phyloP scores from a whole-genome alignment of 2,888 invertebrate species.

The Sphaerophoria taeniata region DNA sequence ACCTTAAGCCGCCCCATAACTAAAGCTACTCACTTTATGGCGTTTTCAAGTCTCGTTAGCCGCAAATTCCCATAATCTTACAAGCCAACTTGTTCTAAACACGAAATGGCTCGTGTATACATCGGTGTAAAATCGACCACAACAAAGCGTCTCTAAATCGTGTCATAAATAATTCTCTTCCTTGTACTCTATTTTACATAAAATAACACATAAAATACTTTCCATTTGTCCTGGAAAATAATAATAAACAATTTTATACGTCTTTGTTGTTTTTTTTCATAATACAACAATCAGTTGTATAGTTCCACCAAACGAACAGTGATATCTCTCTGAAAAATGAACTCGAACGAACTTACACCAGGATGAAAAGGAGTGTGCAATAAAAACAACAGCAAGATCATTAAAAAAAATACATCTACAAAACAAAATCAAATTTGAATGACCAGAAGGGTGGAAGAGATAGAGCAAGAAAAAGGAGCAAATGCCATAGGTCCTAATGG shows the following conservation, averaged over 20 bases:
- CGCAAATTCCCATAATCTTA: slow-evolving; percentile 53
- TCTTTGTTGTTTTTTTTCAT: too few species aligned
- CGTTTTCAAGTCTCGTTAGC: slow-evolving; percentile 41
- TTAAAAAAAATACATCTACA: slow-evolving; percentile 44
- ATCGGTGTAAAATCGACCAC: slow-evolving; percentile 63
- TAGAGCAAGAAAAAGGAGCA: slow-evolving; percentile 8
- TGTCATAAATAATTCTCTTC: slow-evolving; percentile 66
- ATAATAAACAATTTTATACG: slow-evolving; percentile 57
- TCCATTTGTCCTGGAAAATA: slow-evolving; percentile 64
- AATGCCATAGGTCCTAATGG: slow-evolving; percentile 33
- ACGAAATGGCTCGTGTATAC: slow-evolving; percentile 26
- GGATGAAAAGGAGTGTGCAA: slow-evolving; percentile 12
- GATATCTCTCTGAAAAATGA: too few species aligned
- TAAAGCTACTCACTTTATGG: slow-evolving; percentile 47
- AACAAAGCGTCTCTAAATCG: slow-evolving; percentile 59
- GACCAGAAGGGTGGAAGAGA: not conserved
- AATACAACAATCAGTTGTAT: slow-evolving; percentile 58
- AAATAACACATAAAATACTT: slow-evolving; percentile 66
- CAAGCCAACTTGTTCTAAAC: slow-evolving; percentile 18
- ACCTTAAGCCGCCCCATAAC: slow-evolving; percentile 14
- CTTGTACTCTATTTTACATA: slow-evolving; percentile 69
- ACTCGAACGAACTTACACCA: not conserved
- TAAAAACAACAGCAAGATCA: slow-evolving; percentile 47
- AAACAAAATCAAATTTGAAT: slow-evolving; percentile 48
- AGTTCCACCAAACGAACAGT: slow-evolving; percentile 25